Percentiles rank a stretch among this genome's conserved stretches.
Evolutionary conservation across 2,113 vertebrate genomes (phyloP).

Genomic region (Brienomyrus brachyistius): DNA sequence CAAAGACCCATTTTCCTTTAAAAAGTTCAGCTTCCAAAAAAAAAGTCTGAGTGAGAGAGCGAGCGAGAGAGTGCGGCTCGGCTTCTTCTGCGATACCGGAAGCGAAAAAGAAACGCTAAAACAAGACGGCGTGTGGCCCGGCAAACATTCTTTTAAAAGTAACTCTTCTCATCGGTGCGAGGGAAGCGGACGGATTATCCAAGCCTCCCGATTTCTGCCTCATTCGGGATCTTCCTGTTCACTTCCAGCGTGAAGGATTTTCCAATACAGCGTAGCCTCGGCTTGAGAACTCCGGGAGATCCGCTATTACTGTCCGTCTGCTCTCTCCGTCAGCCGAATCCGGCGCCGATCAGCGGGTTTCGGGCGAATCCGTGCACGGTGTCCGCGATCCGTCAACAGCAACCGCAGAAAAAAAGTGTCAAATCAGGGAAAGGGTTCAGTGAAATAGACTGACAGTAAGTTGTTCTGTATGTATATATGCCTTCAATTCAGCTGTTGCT

Average conservation of each 20-base stretch:
- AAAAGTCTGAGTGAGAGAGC: slow-evolving; percentile 48
- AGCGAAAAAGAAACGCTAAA: slow-evolving; percentile 50
- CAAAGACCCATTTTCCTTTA: slow-evolving; percentile 69
- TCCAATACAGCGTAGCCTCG: slow-evolving; percentile 34
- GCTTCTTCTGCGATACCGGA: slow-evolving; percentile 57
- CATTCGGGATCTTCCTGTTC: slow-evolving; percentile 34
- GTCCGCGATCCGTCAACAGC: slow-evolving; percentile 38
- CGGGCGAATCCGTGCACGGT: slow-evolving; percentile 25
- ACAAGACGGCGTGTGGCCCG: slow-evolving; percentile 46
- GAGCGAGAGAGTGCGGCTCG: slow-evolving; percentile 44
- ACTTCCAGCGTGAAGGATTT: slow-evolving; percentile 26
- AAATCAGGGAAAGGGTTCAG: slow-evolving; percentile 29
- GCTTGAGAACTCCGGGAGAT: slow-evolving; percentile 6
- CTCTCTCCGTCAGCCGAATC: slow-evolving; percentile 22
- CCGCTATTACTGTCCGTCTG: slow-evolving; percentile 19
- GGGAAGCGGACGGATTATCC: slow-evolving; percentile 41
- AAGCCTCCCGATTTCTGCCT: slow-evolving; percentile 35
- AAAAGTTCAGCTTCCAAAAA: slow-evolving; percentile 60
- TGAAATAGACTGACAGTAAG: slow-evolving; percentile 45
- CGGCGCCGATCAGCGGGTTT: slow-evolving; percentile 13
- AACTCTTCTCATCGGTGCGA: slow-evolving; percentile 32
- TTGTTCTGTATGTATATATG: slow-evolving; percentile 40
- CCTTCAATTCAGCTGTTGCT: slow-evolving; percentile 58
- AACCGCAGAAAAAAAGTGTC: slow-evolving; percentile 25
- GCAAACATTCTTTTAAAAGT: slow-evolving; percentile 42